Evolutionary conservation across 1,140 invertebrate genomes (phyloP).

Genomic region (Drosophila trapezifrons): DNA sequence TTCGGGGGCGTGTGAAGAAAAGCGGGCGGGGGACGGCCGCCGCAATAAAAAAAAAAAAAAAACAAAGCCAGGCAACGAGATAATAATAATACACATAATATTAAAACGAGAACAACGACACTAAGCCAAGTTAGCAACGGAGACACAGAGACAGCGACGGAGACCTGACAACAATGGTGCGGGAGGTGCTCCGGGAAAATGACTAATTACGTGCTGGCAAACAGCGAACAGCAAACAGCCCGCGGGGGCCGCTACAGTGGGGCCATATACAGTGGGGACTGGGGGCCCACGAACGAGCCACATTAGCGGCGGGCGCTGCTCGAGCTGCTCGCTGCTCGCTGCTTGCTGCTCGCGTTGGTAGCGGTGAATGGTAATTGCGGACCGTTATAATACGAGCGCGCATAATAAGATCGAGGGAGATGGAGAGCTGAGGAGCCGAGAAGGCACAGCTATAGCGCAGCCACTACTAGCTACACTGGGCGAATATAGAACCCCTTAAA

Average conservation of each 20-base stretch:
- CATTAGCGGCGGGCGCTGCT: conserved; percentile 66
- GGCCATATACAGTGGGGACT: conserved; percentile 5
- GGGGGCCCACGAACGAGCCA: conserved; percentile 42
- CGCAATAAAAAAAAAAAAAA: conserved; percentile 22
- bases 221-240: conserved; percentile 11
- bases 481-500: neutral
- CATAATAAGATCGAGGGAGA: conserved; percentile 71
- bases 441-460: neutral
- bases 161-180: conserved; percentile 45
- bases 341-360: conserved; percentile 57
- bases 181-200: conserved; percentile 67
- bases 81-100: conserved; percentile 67
- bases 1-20: conserved; percentile 70
- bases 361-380: conserved; percentile 80
- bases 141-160: neutral
- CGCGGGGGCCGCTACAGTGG: neutral
- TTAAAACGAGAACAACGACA: conserved; percentile 75
- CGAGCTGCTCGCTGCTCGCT: conserved; percentile 33
- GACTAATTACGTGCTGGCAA: conserved; percentile 66
- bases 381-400: conserved; percentile 78
- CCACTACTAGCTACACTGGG: conserved; percentile 1
- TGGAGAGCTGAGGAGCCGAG: conserved; percentile 1
- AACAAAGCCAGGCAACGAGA: conserved; percentile 66
- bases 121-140: conserved; percentile 30
- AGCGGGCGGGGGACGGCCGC: conserved; percentile 34